Conservation (phyloP, 2,797 vertebrate species). For the Artibeus jamaicensis region DNA sequence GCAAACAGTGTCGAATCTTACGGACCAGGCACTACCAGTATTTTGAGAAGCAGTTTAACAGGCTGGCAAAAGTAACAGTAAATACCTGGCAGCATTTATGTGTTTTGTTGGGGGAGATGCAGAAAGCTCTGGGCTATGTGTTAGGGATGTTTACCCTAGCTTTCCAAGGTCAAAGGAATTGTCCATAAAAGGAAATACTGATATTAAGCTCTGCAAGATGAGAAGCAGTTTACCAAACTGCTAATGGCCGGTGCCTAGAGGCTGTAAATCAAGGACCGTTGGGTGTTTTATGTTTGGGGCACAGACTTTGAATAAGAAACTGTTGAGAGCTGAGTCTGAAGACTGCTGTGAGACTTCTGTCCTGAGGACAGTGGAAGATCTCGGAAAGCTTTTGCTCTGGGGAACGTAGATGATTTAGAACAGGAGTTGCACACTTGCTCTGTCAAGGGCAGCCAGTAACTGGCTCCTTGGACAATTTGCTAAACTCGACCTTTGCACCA, state of each 20-base stretch:
- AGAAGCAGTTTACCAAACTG: neutral
- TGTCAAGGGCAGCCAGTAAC: neutral
- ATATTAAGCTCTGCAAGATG: neutral
- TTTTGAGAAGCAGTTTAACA: neutral
- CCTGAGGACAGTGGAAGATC: neutral
- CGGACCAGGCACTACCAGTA: neutral
- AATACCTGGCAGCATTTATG: neutral
- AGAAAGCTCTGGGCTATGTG: neutral
- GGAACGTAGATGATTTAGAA: neutral
- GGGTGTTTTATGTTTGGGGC: neutral
- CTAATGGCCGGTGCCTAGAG: neutral
- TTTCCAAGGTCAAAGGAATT: neutral
- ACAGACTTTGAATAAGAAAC: neutral
- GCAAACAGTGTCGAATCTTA: neutral
- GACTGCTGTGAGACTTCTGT: neutral
- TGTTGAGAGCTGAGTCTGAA: neutral
- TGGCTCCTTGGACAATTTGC: neutral
- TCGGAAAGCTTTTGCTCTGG: neutral
- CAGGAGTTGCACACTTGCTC: neutral
- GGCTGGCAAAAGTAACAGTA: neutral
- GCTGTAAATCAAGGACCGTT: neutral
- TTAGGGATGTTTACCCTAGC: neutral
- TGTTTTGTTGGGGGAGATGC: neutral
- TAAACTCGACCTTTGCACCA: neutral
- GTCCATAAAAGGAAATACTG: neutral